Evolutionary conservation across 2,113 vertebrate species (phyloP).

Genomic region (Uria aalge): DNA sequence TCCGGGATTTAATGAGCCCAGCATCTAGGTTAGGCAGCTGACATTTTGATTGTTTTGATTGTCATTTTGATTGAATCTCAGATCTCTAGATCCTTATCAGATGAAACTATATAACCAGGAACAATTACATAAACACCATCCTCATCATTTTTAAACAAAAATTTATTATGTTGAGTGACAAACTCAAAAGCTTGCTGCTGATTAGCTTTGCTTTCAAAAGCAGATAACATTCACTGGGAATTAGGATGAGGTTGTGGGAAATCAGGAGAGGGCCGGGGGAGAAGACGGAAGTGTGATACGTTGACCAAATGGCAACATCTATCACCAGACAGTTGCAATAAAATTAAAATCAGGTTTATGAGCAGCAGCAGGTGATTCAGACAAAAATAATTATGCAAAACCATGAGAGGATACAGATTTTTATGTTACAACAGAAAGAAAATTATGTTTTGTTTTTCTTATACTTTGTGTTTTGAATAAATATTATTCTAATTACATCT

Average conservation of each 20-base stretch:
- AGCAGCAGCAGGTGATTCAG: background rate
- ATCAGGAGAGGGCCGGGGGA: background rate
- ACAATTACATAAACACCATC: background rate
- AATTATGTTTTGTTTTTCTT: background rate
- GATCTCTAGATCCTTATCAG: background rate
- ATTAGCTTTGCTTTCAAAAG: slow-evolving; percentile 2
- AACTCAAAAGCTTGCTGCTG: background rate
- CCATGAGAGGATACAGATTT: background rate
- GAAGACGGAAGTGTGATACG: background rate
- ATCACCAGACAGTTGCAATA: background rate
- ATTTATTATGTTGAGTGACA: background rate
- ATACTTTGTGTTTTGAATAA: background rate
- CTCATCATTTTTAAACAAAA: background rate
- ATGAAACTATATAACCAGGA: background rate
- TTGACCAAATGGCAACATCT: background rate
- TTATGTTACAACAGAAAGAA: background rate
- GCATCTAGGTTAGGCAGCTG: background rate
- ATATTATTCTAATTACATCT: background rate
- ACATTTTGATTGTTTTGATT: background rate
- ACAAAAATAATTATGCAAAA: background rate
- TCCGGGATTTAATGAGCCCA: background rate
- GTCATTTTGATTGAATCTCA: background rate
- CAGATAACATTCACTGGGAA: background rate
- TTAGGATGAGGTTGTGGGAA: background rate
- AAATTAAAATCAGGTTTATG: background rate